A percentile compares a stretch with the other conserved stretches of the same genome.
These are phyloP conservation scores for Apamea crenata DNA, from an alignment of 2,888 invertebrate species.

Conservation along the genomic window DNA sequence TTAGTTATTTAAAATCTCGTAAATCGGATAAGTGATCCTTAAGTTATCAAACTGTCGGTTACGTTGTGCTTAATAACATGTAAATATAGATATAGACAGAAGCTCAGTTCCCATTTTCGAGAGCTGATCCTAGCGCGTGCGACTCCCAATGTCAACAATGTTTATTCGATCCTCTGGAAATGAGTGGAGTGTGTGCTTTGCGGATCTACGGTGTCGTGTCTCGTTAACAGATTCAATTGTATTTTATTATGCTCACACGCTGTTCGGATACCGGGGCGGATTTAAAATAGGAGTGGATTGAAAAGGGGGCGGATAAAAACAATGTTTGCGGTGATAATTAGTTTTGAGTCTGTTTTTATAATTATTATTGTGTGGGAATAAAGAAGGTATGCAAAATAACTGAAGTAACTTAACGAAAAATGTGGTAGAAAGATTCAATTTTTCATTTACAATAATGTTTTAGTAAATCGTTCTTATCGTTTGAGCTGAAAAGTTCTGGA, in stretches of 20 bases:
- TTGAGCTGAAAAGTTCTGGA: too few species aligned
- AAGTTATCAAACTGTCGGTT: not conserved
- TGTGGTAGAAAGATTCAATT: not conserved
- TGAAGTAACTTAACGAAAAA: not conserved
- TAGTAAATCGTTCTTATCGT: not conserved
- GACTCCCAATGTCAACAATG: slow-evolving; percentile 72
- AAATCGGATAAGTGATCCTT: not conserved
- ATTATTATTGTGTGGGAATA: not conserved
- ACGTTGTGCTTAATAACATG: not conserved
- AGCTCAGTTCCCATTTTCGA: slow-evolving; percentile 48
- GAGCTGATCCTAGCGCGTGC: slow-evolving; percentile 63
- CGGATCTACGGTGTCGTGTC: slow-evolving; percentile 70
- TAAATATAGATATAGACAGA: not conserved
- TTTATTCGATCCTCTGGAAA: slow-evolving; percentile 68
- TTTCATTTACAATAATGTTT: not conserved
- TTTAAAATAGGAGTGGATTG: slow-evolving; percentile 44
- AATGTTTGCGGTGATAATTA: slow-evolving; percentile 44
- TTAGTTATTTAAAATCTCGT: not conserved
- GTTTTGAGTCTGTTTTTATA: not conserved
- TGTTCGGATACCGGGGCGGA: slow-evolving; percentile 32
- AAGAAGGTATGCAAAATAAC: not conserved
- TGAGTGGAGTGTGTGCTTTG: slow-evolving; percentile 68
- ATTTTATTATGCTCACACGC: slow-evolving; percentile 63
- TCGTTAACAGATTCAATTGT: slow-evolving; percentile 80
- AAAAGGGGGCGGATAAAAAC: slow-evolving; percentile 45